phyloP scores from a whole-genome alignment of 2,797 vertebrate species.

The Pteropus rufus region DNA sequence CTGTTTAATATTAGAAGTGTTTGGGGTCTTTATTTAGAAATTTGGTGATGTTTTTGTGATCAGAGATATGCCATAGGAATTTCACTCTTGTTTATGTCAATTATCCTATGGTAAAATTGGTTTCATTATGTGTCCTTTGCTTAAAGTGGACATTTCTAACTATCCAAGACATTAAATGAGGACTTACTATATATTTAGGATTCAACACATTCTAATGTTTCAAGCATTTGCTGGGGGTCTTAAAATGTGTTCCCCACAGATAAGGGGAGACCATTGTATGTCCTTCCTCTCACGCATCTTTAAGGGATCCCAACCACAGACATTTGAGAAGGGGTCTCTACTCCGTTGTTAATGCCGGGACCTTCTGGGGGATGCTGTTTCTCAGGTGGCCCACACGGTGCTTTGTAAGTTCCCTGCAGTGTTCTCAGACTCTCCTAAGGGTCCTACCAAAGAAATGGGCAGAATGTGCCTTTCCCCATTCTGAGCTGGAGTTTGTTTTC shows the following conservation, averaged over 20 bases:
- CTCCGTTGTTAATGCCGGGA: not conserved
- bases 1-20: not conserved
- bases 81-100: not conserved
- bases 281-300: not conserved
- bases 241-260: too few relatives aligned
- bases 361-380: not conserved
- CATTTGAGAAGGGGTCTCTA: not conserved
- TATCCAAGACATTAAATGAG: not conserved
- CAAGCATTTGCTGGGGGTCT: not conserved
- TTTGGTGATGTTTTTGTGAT: not conserved
- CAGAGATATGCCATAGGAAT: not conserved
- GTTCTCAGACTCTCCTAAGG: not conserved
- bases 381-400: accelerated
- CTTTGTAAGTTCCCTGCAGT: not conserved
- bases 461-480: not conserved
- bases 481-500: not conserved
- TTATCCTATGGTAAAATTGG: too few relatives aligned
- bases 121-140: not conserved
- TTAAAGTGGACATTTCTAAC: not conserved
- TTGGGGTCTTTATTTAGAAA: not conserved
- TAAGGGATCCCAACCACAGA: not conserved
- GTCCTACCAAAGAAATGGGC: not conserved
- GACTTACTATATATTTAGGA: not conserved
- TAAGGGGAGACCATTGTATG: not conserved
- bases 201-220: not conserved